Conservation (phyloP, 2,888 invertebrate species). For the Hipparchia semele region DNA sequence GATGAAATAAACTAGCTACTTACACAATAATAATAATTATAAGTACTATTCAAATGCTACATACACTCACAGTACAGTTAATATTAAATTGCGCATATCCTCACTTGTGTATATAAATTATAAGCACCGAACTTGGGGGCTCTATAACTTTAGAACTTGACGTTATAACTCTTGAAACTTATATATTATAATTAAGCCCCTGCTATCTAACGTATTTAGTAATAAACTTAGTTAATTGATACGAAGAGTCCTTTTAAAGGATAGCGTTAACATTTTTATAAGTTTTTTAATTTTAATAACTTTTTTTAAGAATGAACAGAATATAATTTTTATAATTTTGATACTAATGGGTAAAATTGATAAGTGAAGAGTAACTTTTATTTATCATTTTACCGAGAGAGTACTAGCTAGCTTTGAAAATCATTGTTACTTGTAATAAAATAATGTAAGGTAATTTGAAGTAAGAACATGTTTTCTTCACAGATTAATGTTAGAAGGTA, state of each 20-base stretch:
- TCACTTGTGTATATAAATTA: constrained; percentile 45
- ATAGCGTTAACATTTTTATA: background rate
- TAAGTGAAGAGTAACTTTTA: no score
- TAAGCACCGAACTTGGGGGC: constrained; percentile 49
- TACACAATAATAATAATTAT: no score
- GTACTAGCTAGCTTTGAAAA: no score
- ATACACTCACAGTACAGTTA: constrained; percentile 22
- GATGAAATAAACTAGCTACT: no score
- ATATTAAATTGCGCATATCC: constrained; percentile 41
- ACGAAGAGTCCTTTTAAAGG: background rate
- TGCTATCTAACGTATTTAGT: constrained; percentile 27
- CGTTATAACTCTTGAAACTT: constrained; percentile 33
- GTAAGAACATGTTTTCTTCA: no score
- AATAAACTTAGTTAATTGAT: constrained; percentile 30
- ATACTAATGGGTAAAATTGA: no score
- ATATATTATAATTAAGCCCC: constrained; percentile 38
- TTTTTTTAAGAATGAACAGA: no score
- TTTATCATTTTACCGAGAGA: no score
- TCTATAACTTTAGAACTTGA: constrained; percentile 45
- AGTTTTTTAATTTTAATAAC: background rate
- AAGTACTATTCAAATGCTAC: constrained; percentile 40
- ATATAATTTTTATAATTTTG: no score
- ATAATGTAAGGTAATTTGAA: no score
- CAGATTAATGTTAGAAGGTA: no score
- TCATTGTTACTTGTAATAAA: no score